Conservation (phyloP, 2,113 vertebrate species). For the Xyliphius kryptos region DNA sequence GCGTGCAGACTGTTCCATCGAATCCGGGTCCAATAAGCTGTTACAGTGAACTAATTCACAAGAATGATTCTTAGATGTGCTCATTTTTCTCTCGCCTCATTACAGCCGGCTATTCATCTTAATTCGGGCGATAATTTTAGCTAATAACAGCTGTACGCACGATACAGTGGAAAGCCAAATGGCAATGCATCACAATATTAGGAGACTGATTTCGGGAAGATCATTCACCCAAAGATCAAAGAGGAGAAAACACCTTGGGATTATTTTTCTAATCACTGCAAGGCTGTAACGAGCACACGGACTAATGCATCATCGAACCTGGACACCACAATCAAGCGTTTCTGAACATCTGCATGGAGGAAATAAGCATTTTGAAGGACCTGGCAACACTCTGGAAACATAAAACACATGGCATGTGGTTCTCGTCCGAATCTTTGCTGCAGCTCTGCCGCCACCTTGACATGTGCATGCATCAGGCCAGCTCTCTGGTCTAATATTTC, state of each 20-base stretch:
- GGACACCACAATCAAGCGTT: constrained; percentile 64
- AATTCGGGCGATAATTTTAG: background rate
- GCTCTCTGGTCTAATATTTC: constrained; percentile 79
- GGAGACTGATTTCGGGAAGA: background rate
- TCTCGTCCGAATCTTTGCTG: constrained; percentile 8
- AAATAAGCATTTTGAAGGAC: constrained; percentile 74
- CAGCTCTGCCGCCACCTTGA: constrained; percentile 52
- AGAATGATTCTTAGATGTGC: background rate
- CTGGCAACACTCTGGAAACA: constrained; percentile 79
- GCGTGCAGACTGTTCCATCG: background rate
- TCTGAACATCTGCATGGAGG: constrained; percentile 55
- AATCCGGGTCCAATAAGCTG: constrained; percentile 14
- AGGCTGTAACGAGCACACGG: background rate
- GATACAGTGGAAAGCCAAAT: background rate
- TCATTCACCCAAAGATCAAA: background rate
- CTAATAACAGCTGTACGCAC: background rate
- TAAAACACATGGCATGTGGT: constrained; percentile 76
- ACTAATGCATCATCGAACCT: too few species aligned
- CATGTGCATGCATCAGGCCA: constrained; percentile 67
- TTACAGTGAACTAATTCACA: constrained; percentile 2
- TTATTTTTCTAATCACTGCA: constrained; percentile 5
- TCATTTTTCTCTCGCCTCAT: constrained; percentile 3
- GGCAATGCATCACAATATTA: background rate
- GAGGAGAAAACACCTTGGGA: background rate
- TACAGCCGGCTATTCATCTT: constrained; percentile 15